phyloP scores from a whole-genome alignment of 2,888 invertebrate species.

The Amphipoea lucens region DNA sequence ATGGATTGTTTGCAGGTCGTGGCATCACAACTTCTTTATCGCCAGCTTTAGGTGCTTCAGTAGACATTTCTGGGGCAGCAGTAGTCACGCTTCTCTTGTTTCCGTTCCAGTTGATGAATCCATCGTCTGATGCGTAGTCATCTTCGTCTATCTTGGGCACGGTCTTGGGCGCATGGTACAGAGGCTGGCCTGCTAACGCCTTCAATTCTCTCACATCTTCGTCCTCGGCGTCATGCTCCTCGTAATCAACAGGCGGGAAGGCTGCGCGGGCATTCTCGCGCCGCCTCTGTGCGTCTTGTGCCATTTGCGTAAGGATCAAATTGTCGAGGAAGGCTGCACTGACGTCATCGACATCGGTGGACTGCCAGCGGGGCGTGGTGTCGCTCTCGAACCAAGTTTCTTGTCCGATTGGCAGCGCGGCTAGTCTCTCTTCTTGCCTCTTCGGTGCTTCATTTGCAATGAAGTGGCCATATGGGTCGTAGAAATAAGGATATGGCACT shows the following conservation, averaged over 20 bases:
- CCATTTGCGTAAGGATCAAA: conserved; percentile 92
- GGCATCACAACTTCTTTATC: conserved; percentile 92
- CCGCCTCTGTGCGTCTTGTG: conserved; percentile 89
- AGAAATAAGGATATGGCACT: conserved; percentile 86
- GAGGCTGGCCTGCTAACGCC: conserved; percentile 90
- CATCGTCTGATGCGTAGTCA: conserved; percentile 87
- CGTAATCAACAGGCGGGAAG: conserved; percentile 83
- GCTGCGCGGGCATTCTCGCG: conserved; percentile 87
- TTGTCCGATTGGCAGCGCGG: conserved; percentile 92
- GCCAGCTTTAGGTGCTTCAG: conserved; percentile 63
- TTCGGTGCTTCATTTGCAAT: conserved; percentile 90
- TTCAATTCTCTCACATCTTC: conserved; percentile 92
- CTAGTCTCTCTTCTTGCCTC: conserved; percentile 91
- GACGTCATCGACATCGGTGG: conserved; percentile 87
- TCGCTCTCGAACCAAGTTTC: conserved; percentile 92
- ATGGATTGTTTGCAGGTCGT: conserved; percentile 89
- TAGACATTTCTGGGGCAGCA: conserved; percentile 76
- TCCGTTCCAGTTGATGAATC: conserved; percentile 88
- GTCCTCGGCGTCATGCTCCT: conserved; percentile 89
- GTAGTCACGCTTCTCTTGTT: conserved; percentile 87
- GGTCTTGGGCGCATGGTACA: conserved; percentile 88
- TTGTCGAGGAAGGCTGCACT: conserved; percentile 93
- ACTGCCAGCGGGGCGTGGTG: conserved; percentile 82
- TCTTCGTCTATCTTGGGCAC: conserved; percentile 85
- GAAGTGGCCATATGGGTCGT: conserved; percentile 88